Percentiles rank a stretch among this genome's conserved stretches.
These are phyloP conservation scores for Temnothorax longispinosus DNA, from an alignment of 1,140 invertebrate genomes.

Conservation along the genomic window DNA sequence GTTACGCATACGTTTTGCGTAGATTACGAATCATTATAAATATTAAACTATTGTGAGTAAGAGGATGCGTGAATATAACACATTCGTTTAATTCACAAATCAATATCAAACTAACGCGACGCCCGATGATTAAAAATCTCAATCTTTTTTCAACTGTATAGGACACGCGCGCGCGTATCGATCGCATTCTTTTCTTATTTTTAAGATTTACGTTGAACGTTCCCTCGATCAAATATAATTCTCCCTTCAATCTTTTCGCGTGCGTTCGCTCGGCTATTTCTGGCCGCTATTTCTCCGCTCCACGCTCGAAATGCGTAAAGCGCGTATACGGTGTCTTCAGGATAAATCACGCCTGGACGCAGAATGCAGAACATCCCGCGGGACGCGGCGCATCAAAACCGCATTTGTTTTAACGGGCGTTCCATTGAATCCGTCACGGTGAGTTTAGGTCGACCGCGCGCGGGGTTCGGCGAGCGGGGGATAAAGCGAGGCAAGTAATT, in stretches of 20 bases:
- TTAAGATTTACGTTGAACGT: not conserved
- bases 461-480: not conserved
- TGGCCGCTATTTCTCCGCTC: not conserved
- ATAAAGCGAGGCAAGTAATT: slow-evolving; percentile 12
- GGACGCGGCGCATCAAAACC: not conserved
- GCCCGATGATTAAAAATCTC: not conserved
- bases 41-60: not conserved
- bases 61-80: not conserved
- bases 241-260: not conserved
- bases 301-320: not conserved
- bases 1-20: not conserved
- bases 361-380: not conserved
- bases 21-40: not conserved
- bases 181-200: not conserved
- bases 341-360: not conserved
- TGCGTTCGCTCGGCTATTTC: not conserved
- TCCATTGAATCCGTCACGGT: slow-evolving; percentile 1
- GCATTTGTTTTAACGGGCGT: slow-evolving; percentile 19
- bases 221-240: not conserved
- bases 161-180: too few species aligned
- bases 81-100: not conserved
- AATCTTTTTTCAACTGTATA: not conserved
- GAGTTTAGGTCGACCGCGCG: slow-evolving; percentile 13
- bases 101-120: not conserved
- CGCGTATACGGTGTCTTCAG: not conserved